A percentile compares a stretch with the other conserved stretches of the same genome.
Evolutionary conservation across 2,113 vertebrate genomes (phyloP).

Genomic region (Nansenia antarctica): DNA sequence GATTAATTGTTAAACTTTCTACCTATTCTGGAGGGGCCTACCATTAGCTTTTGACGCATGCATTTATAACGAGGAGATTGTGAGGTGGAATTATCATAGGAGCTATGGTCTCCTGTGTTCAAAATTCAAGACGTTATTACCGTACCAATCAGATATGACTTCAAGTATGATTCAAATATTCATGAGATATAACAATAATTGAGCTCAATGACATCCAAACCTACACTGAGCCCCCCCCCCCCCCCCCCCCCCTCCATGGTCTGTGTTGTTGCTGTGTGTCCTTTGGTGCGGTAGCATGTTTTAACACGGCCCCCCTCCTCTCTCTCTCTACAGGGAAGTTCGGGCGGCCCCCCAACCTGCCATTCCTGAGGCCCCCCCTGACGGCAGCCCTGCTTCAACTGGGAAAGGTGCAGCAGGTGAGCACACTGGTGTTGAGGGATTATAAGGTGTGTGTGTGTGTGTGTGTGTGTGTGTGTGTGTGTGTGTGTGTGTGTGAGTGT

Average conservation of each 20-base stretch:
- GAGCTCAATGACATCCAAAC: too few species aligned
- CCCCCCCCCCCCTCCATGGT: neutral
- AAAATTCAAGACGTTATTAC: too few species aligned
- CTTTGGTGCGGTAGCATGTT: neutral
- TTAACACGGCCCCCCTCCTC: conserved; percentile 8
- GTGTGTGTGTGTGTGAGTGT: conserved; percentile 19
- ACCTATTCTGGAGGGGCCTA: conserved; percentile 66
- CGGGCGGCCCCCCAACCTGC: conserved; percentile 80
- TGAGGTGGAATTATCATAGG: neutral
- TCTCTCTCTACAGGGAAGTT: conserved; percentile 75
- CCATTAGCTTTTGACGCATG: conserved; percentile 57
- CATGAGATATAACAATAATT: too few species aligned
- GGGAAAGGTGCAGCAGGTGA: conserved; percentile 92
- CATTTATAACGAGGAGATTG: conserved; percentile 53
- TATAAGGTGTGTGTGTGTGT: neutral
- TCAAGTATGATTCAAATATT: too few species aligned
- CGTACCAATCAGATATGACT: too few species aligned
- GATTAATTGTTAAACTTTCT: conserved; percentile 79
- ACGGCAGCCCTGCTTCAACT: conserved; percentile 86
- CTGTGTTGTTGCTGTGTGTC: neutral
- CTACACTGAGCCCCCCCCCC: too few species aligned
- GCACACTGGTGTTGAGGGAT: neutral
- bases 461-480: conserved; percentile 8
- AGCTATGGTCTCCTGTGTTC: conserved; percentile 8
- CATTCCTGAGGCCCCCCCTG: conserved; percentile 83